phyloP scores from a whole-genome alignment of 2,113 vertebrate species.

The Emydura subglobosa region DNA sequence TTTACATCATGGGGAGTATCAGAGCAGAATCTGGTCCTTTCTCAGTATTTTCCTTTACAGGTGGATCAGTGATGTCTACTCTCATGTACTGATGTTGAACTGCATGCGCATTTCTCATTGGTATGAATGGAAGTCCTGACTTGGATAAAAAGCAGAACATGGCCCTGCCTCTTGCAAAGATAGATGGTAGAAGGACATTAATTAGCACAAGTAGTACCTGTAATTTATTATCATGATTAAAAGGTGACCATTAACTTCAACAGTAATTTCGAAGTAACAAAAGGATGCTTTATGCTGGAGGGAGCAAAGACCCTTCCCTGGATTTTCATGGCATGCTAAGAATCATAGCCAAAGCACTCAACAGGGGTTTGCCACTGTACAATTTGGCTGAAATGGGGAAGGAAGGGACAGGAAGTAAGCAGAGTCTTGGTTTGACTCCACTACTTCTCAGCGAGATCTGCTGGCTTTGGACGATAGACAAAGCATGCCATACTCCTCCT shows the following conservation, averaged over 20 bases:
- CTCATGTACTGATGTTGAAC: not conserved
- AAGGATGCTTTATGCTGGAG: rapidly evolving
- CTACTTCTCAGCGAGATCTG: not conserved
- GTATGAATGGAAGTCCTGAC: not conserved
- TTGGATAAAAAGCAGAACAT: not conserved
- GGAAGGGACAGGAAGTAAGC: not conserved
- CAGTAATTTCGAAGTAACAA: not conserved
- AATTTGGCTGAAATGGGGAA: not conserved
- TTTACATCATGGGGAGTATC: not conserved
- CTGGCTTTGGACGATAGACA: not conserved
- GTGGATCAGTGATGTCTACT: not conserved
- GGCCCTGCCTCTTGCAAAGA: not conserved
- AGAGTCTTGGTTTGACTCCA: not conserved
- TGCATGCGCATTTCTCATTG: not conserved
- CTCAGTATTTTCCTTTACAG: not conserved
- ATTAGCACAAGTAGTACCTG: not conserved
- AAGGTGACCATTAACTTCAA: not conserved
- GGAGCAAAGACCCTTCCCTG: not conserved
- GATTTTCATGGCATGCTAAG: rapidly evolving
- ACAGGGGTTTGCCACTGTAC: not conserved
- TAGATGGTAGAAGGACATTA: rapidly evolving
- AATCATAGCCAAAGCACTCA: not conserved
- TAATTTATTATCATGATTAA: not conserved
- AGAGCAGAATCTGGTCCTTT: not conserved
- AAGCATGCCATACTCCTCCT: not conserved